Base-by-base conservation (phyloP, 2,797 vertebrate species). In the Otolemur crassicaudatus region DNA sequence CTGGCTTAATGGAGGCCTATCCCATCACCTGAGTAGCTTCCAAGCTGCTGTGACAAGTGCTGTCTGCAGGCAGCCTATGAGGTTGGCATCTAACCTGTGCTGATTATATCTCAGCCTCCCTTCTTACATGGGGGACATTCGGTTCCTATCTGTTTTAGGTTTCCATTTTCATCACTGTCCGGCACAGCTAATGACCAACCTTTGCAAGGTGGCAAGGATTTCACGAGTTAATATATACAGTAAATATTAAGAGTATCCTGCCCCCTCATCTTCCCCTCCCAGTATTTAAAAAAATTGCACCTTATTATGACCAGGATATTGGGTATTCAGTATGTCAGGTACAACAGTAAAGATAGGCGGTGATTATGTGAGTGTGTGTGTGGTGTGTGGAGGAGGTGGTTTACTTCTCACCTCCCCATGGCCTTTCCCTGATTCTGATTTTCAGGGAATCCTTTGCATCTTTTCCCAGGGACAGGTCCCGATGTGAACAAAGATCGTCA, bases 61-160 rank as follows among this genome's bases (percentile, higher is more conserved):
- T 75, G 3, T 14, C 7, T 12, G 8, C 31, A 9, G 63, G 17
- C 6, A 13, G 31, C 27, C 37, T 77, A 5, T 7, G 20, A 23
- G 12, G 0, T 31, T 34, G 22, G 16, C n/a, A 4, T 7, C 37
- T 1, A 1, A 0, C 2, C 7, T 2, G 0, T 5, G 27, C 14
- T 22, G 56, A 3, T 65, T 56, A 60, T 14, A 12, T 61, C 4
- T 56, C 58, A 12, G 1, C n/a, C 60, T 88, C 7, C 2, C 53
- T 29, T 34, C 43, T 87, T 11, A 7, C 60, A 19, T 22, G 16
- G 2, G 13, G 53, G 29, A 12, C 6, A 5, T 73, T 22, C 3
- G 2, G 22, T 46, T 60, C 19, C 49, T 13, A 3, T 17, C 27
- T 22, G 23, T 72, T 31, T 70, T 84, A 31, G 70, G 29, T 73